Evolutionary conservation across 30 jellyfish, hydroid and myxozoan species (phyloP).

Genomic region (Sanderia malayensis): DNA sequence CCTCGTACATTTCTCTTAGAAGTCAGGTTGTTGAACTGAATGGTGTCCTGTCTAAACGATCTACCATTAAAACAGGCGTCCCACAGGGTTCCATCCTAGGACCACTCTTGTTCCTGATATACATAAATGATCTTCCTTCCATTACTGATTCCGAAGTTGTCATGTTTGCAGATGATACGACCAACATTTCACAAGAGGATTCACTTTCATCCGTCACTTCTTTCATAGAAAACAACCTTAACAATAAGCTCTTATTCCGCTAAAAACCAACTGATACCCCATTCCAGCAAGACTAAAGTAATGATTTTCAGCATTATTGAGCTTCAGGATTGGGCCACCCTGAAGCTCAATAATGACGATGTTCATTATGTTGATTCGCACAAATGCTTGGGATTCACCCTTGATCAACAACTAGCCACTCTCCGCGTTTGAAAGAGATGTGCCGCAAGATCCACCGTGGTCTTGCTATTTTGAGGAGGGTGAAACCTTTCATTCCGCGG

Average conservation of each 20-base stretch:
- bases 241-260: neutral
- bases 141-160: conserved; percentile 2
- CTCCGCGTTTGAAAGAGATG: conserved; percentile 5
- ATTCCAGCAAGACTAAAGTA: neutral
- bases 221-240: neutral
- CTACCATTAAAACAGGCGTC: neutral
- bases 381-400: conserved; percentile 11
- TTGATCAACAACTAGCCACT: conserved; percentile 8
- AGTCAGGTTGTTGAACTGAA: too few relatives aligned
- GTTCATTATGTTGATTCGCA: conserved; percentile 7
- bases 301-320: neutral
- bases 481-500: conserved; percentile 1
- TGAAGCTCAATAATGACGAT: conserved; percentile 19
- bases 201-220: conserved; percentile 1
- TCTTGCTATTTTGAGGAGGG: conserved; percentile 13
- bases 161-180: neutral
- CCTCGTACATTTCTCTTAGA: too few relatives aligned
- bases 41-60: too few relatives aligned
- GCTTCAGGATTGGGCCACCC: conserved; percentile 7
- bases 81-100: neutral
- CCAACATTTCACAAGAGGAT: neutral
- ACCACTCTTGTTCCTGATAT: neutral
- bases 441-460: conserved; percentile 9
- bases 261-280: conserved; percentile 1
- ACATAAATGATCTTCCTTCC: conserved; percentile 1